phyloP scores from a whole-genome alignment of 2,888 invertebrate species.

The Dyspetes luteomarginatus region DNA sequence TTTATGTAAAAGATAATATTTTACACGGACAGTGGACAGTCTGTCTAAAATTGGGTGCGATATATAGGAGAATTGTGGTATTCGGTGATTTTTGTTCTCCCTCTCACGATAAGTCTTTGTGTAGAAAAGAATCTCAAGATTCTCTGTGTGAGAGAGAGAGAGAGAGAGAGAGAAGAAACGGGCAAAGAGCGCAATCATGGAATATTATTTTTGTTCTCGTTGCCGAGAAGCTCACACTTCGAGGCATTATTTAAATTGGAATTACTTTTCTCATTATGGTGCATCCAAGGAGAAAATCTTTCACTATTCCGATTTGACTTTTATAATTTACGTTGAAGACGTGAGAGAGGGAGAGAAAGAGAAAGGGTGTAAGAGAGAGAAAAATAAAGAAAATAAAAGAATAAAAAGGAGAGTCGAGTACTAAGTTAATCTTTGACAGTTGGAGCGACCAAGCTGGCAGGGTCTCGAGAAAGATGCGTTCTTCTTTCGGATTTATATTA shows the following conservation, averaged over 20 bases:
- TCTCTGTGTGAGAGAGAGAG: constrained; percentile 1
- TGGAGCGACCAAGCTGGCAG: constrained; percentile 61
- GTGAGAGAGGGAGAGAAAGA: background rate
- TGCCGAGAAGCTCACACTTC: constrained; percentile 68
- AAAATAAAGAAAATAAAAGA: constrained; percentile 28
- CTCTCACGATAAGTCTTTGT: too few relatives aligned
- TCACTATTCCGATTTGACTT: constrained; percentile 75
- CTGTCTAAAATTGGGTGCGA: too few relatives aligned
- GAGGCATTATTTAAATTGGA: constrained; percentile 83
- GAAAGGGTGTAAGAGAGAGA: constrained; percentile 18
- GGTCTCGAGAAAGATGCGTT: constrained; percentile 1
- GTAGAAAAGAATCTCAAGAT: too few relatives aligned
- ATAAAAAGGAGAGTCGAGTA: constrained; percentile 43
- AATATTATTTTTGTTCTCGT: constrained; percentile 79
- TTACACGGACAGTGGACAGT: too few relatives aligned
- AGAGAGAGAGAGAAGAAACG: background rate
- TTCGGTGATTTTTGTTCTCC: too few relatives aligned
- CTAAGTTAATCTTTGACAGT: constrained; percentile 81
- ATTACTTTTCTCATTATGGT: constrained; percentile 83
- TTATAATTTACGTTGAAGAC: constrained; percentile 76
- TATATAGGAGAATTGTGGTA: too few relatives aligned
- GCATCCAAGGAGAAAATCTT: constrained; percentile 82
- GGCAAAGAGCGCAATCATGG: constrained; percentile 44
- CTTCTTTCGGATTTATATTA: background rate
- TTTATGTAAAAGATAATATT: too few relatives aligned